These are phyloP conservation scores for Dinocampus coccinellae DNA, from an alignment of 2,888 invertebrate species.

Conservation along the genomic window DNA sequence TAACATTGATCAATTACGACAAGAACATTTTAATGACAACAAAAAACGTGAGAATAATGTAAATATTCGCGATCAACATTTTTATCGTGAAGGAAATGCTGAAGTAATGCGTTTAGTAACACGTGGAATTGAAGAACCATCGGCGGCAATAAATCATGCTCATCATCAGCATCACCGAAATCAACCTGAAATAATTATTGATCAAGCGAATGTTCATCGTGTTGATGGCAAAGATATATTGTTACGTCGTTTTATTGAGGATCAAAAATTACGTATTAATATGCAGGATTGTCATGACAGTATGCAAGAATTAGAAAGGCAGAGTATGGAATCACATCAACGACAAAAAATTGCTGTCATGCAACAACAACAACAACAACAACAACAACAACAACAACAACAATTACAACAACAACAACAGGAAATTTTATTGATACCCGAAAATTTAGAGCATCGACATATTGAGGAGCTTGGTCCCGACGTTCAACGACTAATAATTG, in stretches of 20 bases:
- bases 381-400: conserved; percentile 39
- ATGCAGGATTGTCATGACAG: conserved; percentile 50
- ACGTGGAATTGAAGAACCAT: conserved; percentile 78
- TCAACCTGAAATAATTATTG: conserved; percentile 72
- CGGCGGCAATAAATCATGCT: conserved; percentile 70
- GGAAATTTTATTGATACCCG: conserved; percentile 59
- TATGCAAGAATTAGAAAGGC: conserved; percentile 54
- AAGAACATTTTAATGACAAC: conserved; percentile 79
- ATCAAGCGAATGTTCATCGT: conserved; percentile 74
- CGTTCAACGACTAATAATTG: conserved; percentile 56
- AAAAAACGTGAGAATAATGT: conserved; percentile 64
- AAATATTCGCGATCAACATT: conserved; percentile 78
- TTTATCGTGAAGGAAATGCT: conserved; percentile 87
- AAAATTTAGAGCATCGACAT: conserved; percentile 55
- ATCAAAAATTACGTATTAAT: conserved; percentile 70
- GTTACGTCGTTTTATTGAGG: conserved; percentile 87
- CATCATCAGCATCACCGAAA: conserved; percentile 64
- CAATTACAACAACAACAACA: conserved; percentile 41
- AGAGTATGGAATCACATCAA: conserved; percentile 60
- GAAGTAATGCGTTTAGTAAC: conserved; percentile 86
- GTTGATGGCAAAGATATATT: conserved; percentile 88
- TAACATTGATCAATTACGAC: conserved; percentile 80
- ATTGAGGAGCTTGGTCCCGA: conserved; percentile 55
- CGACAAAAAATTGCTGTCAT: conserved; percentile 43
- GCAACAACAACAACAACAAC: conserved; percentile 39